phyloP scores from a whole-genome alignment of 2,888 invertebrate species.

The Geotrupes spiniger region DNA sequence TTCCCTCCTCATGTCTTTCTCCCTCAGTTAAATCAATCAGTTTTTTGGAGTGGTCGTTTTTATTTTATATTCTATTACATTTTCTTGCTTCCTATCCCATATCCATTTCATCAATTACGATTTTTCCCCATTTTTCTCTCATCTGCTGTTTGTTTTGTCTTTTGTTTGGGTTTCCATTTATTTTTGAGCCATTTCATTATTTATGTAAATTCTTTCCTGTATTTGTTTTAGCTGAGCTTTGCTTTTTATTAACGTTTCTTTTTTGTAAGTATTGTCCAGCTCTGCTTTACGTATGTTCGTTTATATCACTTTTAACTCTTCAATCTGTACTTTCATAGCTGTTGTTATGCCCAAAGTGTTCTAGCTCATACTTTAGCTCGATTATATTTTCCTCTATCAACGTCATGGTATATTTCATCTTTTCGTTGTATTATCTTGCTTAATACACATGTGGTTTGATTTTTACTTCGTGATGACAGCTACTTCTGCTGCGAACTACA shows the following conservation, averaged over 20 bases:
- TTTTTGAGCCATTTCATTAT: background rate
- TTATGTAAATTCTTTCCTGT: background rate
- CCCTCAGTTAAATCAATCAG: no score
- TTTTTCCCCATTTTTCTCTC: background rate
- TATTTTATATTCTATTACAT: background rate
- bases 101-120: background rate
- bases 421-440: no score
- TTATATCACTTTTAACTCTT: background rate
- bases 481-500: no score
- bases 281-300: background rate
- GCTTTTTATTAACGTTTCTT: background rate
- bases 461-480: no score
- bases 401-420: no score
- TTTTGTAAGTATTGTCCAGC: constrained; percentile 1
- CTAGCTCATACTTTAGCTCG: no score
- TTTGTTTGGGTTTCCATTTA: background rate
- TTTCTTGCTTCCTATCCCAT: background rate
- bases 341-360: no score
- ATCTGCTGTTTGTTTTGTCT: background rate
- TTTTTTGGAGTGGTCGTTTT: background rate
- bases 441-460: no score
- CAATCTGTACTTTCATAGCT: background rate
- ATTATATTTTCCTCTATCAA: no score
- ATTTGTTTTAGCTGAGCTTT: background rate
- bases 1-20: no score